These are phyloP conservation scores for Sphaerophoria rueppellii DNA, from an alignment of 2,888 invertebrate species.

Conservation along the genomic window DNA sequence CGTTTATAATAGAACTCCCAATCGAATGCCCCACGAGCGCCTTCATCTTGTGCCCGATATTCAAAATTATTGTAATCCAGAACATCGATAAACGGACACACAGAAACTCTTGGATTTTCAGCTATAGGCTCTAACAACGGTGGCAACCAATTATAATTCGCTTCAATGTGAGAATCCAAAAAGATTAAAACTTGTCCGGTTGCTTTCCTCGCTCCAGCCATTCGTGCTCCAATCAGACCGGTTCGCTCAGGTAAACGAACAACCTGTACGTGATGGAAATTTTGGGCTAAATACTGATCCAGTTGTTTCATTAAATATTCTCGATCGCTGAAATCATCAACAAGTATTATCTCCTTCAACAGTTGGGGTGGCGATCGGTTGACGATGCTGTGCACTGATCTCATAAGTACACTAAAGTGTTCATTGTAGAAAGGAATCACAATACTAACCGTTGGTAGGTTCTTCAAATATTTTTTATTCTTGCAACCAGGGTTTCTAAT, in stretches of 20 bases:
- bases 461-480: conserved; percentile 77
- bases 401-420: conserved; percentile 93
- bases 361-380: conserved; percentile 91
- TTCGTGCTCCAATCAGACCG: conserved; percentile 93
- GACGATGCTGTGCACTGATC: conserved; percentile 91
- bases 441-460: conserved; percentile 90
- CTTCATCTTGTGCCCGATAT: conserved; percentile 96
- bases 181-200: conserved; percentile 92
- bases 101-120: conserved; percentile 91
- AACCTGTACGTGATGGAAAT: conserved; percentile 90
- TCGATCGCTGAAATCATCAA: conserved; percentile 93
- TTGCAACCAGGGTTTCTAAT: conserved; percentile 86
- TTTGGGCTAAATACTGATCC: conserved; percentile 88
- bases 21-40: conserved; percentile 96
- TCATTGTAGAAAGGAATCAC: conserved; percentile 97
- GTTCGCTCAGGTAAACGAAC: conserved; percentile 89
- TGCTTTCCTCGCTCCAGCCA: conserved; percentile 92
- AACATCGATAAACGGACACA: conserved; percentile 99
- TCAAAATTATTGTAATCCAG: conserved; percentile 95
- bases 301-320: conserved; percentile 87
- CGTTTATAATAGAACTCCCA: conserved; percentile 99
- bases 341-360: conserved; percentile 94
- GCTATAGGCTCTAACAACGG: conserved; percentile 96
- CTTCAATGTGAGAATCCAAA: conserved; percentile 95
- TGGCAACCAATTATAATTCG: conserved; percentile 96